Conservation (phyloP, 2,797 vertebrate species). For the Cyprinella venusta region DNA sequence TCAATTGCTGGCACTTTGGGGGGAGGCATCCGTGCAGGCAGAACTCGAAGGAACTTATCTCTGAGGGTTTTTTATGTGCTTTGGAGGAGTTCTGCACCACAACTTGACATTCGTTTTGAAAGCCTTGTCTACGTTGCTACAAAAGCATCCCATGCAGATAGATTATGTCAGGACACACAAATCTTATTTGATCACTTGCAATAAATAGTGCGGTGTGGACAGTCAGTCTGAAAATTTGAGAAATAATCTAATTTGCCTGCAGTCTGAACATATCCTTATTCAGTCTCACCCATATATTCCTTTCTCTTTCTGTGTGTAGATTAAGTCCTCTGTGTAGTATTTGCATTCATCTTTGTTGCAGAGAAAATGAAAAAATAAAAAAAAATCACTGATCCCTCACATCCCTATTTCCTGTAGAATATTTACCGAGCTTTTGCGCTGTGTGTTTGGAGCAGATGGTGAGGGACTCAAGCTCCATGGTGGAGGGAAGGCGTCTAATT, state of each 20-base stretch:
- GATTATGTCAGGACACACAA: not conserved
- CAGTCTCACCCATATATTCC: not conserved
- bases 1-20: not conserved
- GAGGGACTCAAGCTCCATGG: constrained; percentile 71
- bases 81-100: not conserved
- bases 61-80: not conserved
- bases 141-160: not conserved
- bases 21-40: not conserved
- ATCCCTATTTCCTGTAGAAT: constrained; percentile 57
- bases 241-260: not conserved
- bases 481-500: constrained; percentile 77
- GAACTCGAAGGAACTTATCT: not conserved
- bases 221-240: not conserved
- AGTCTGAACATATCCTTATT: not conserved
- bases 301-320: not conserved
- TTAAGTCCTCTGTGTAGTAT: constrained; percentile 46
- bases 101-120: not conserved
- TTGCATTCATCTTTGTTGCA: constrained; percentile 38
- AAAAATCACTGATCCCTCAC: constrained; percentile 39
- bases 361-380: constrained; percentile 34
- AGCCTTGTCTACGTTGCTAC: not conserved
- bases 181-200: not conserved
- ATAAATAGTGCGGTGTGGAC: not conserved
- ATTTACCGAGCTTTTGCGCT: constrained; percentile 54
- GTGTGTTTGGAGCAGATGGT: constrained; percentile 73